These are phyloP conservation scores for Drosophila teissieri DNA, from an alignment of 1,140 invertebrate species.

Conservation along the genomic window DNA sequence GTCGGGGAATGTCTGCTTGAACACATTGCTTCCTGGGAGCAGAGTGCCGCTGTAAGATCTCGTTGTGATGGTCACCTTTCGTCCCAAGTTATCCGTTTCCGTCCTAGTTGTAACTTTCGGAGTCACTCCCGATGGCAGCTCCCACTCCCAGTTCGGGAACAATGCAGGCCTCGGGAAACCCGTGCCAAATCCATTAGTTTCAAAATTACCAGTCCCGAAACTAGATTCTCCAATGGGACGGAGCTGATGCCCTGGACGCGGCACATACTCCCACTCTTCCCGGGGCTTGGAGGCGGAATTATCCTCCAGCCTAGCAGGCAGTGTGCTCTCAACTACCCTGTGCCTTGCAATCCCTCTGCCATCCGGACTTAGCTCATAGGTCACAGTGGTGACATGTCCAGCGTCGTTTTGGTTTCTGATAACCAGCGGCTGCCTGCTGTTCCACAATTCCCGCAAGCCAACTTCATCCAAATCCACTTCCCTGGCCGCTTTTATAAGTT, in stretches of 20 bases:
- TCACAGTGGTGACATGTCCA: slow-evolving; percentile 26
- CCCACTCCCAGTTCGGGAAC: slow-evolving; percentile 27
- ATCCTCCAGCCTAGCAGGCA: not conserved
- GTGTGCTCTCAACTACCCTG: not conserved
- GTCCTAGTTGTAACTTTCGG: slow-evolving; percentile 55
- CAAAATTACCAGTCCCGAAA: not conserved
- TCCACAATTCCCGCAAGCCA: slow-evolving; percentile 48
- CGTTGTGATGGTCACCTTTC: slow-evolving; percentile 44
- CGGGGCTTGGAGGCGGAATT: slow-evolving; percentile 28
- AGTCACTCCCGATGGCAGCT: slow-evolving; percentile 43
- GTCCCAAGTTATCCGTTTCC: slow-evolving; percentile 43
- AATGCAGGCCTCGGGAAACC: not conserved
- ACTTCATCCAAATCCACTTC: slow-evolving; percentile 33
- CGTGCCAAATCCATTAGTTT: slow-evolving; percentile 22
- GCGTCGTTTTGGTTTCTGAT: slow-evolving; percentile 21
- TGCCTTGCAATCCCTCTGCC: not conserved
- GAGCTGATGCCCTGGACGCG: not conserved
- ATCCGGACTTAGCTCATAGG: slow-evolving; percentile 47
- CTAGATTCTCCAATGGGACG: not conserved
- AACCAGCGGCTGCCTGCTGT: slow-evolving; percentile 45
- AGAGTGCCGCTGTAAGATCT: slow-evolving; percentile 18
- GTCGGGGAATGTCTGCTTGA: slow-evolving; percentile 21
- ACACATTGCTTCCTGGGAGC: slow-evolving; percentile 1
- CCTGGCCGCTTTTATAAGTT: slow-evolving; percentile 24
- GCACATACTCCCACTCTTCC: slow-evolving; percentile 55